These are phyloP conservation scores for Scarus forsteni DNA, from an alignment of 2,797 vertebrate species.

Conservation along the genomic window DNA sequence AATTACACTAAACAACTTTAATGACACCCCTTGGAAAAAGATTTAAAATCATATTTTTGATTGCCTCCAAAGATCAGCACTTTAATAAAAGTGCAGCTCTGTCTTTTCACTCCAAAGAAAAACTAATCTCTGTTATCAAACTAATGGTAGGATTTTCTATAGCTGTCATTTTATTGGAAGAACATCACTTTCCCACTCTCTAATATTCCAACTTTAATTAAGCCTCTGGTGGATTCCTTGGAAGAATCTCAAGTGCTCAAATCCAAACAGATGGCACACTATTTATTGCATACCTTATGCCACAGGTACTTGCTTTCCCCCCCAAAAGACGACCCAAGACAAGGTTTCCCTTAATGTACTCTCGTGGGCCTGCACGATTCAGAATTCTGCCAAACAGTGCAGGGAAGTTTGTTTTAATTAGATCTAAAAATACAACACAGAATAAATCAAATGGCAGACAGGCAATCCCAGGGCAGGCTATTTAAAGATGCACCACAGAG, in stretches of 20 bases:
- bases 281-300: conserved; percentile 80
- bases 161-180: conserved; percentile 63
- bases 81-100: conserved; percentile 14
- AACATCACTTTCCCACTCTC: conserved; percentile 64
- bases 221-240: conserved; percentile 76
- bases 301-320: conserved; percentile 66
- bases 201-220: conserved; percentile 81
- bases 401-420: conserved; percentile 76
- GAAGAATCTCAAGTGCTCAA: conserved; percentile 69
- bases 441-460: conserved; percentile 76
- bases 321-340: conserved; percentile 58
- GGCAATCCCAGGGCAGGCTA: conserved; percentile 63
- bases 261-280: conserved; percentile 80
- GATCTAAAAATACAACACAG: conserved; percentile 69
- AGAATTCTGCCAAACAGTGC: conserved; percentile 66
- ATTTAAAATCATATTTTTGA: not conserved
- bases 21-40: conserved; percentile 20
- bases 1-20: not conserved
- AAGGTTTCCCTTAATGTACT: conserved; percentile 63
- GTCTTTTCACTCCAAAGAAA: conserved; percentile 29
- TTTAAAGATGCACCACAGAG: conserved; percentile 68
- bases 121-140: conserved; percentile 52
- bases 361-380: conserved; percentile 50
- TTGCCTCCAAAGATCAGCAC: conserved; percentile 5
- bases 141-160: conserved; percentile 36